phyloP scores from a whole-genome alignment of 2,797 vertebrate species.

The Ctenopoma kingsleyae region DNA sequence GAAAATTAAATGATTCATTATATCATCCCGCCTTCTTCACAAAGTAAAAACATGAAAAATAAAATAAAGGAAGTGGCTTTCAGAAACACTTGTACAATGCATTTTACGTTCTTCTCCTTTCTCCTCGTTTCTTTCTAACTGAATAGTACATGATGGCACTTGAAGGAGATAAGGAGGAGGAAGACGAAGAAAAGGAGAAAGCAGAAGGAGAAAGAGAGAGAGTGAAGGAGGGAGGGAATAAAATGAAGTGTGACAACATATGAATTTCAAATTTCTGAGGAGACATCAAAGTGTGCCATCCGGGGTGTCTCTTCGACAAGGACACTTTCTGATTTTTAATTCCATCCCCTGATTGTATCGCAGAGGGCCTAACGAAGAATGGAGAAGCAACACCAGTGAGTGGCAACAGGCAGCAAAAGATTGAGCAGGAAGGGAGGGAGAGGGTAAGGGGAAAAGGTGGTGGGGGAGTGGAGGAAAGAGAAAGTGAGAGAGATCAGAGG shows the following conservation, averaged over 20 bases:
- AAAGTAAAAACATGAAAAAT: conserved; percentile 83
- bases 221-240: conserved; percentile 64
- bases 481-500: conserved; percentile 77
- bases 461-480: conserved; percentile 55
- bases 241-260: conserved; percentile 90
- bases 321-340: conserved; percentile 89
- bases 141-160: conserved; percentile 84
- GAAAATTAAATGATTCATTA: conserved; percentile 86
- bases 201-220: conserved; percentile 39
- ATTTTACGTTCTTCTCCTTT: conserved; percentile 58
- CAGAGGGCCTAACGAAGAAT: conserved; percentile 84
- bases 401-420: conserved; percentile 80
- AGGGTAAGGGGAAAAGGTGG: conserved; percentile 2
- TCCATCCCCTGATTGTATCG: conserved; percentile 88
- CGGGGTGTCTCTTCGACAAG: conserved; percentile 86
- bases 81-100: conserved; percentile 75
- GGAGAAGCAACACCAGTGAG: conserved; percentile 74
- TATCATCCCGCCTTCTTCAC: conserved; percentile 72
- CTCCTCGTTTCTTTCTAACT: conserved; percentile 67
- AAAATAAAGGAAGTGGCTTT: conserved; percentile 77
- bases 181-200: conserved; percentile 61
- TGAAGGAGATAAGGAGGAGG: conserved; percentile 64
- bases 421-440: conserved; percentile 69
- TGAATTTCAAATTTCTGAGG: conserved; percentile 89
- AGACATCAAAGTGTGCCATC: conserved; percentile 88